Evolutionary conservation across 37 sponge, comb jelly and placozoan genomes (phyloP).

Genomic region (Ephydatia muelleri): DNA sequence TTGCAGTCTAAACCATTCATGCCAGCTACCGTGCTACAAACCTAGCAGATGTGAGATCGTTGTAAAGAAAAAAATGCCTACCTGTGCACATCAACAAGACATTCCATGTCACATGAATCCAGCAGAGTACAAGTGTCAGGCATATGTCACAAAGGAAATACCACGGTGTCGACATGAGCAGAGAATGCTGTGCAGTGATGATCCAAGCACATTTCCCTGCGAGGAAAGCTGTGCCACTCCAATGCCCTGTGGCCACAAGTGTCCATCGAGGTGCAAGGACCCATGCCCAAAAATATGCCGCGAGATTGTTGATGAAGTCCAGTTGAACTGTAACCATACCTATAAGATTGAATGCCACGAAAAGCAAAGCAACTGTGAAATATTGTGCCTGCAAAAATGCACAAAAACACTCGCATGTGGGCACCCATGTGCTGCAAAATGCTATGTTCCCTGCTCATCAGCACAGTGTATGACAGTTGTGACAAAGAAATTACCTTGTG

Average conservation of each 20-base stretch:
- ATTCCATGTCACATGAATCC: conserved; percentile 48
- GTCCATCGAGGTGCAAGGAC: background rate
- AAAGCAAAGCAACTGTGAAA: background rate
- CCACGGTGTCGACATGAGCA: too few species aligned
- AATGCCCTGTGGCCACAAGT: conserved; percentile 49
- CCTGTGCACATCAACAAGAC: conserved; percentile 46
- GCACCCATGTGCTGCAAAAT: conserved; percentile 41
- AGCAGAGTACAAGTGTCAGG: background rate
- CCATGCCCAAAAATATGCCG: background rate
- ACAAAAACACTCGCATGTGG: conserved; percentile 30
- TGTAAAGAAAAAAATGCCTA: conserved; percentile 8
- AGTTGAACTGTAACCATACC: background rate
- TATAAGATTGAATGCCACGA: background rate
- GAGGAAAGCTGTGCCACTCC: background rate
- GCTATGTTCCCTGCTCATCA: conserved; percentile 43
- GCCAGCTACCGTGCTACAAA: conserved; percentile 2
- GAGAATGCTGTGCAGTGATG: too few species aligned
- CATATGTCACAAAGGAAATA: background rate
- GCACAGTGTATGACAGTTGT: conserved; percentile 32
- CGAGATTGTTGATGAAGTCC: background rate
- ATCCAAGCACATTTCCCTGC: too few species aligned
- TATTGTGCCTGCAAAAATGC: conserved; percentile 14
- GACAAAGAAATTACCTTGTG: conserved; percentile 39
- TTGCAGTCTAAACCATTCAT: conserved; percentile 25
- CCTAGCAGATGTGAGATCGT: background rate